Evolutionary conservation across 1,140 invertebrate species (phyloP), one percentile per base, ranked within the genome.

Genomic region (Trichonephila inaurata): DNA sequence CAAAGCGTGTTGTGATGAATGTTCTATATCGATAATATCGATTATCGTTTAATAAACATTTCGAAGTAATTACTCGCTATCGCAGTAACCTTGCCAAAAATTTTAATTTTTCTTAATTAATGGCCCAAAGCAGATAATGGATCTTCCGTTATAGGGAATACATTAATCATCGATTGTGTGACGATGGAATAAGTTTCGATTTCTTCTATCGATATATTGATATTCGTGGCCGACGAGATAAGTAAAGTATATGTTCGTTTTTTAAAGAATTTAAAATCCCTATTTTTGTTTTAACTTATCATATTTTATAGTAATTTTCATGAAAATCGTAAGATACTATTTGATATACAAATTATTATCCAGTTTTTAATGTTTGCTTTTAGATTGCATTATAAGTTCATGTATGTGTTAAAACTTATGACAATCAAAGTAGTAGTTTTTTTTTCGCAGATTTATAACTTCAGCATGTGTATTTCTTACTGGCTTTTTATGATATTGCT

Each of bases 21-120:
- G 72, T 18, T 6, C 72, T 24, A 16, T 77, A 92, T 92, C 77
- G 81, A 87, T 87, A 44, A 64, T 92, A 92, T 92, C 62, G 91
- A 92, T 92, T 92, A 83, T 87, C 91, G 44, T 40, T 92, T 87
- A 86, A 92, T 92, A 72, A 92, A 87, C 82, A 87, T 92, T 44
- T 16, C 81, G 58, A 92, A 92, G 82, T 92, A 92, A 92, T 92
- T 92, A 87, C 82, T 51, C n/a, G 62, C 64, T 92, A 92, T 92
- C 91, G 60, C 28, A 19, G 77, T 51, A 92, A 86, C 82, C 28
- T 85, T 58, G 58, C 44, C 61, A 60, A 64, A 85, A 66, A 28
- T 85, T 66, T 66, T 40, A 87, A 69, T 40, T 92, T 77, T 92
- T 18, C 62, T 14, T 33, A 72, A 72, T 87, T 72, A 87, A 66